These are phyloP conservation scores for Masnerella sp. DNA, from an alignment of 2,888 invertebrate species.

Conservation along the genomic window DNA sequence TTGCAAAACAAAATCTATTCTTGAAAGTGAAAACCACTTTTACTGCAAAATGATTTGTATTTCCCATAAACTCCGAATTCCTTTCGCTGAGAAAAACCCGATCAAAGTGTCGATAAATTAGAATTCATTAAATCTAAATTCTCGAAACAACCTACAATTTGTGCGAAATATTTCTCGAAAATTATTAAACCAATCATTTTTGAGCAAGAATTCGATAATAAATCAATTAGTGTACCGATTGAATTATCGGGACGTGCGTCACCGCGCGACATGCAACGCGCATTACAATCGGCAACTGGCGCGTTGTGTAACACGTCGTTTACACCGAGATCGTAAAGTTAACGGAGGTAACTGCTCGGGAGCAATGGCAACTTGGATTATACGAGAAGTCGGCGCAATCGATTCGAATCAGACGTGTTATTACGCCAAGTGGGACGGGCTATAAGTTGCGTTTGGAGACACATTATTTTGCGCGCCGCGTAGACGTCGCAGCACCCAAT, in stretches of 20 bases:
- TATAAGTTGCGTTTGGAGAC: slow-evolving; percentile 41
- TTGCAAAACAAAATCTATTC: too few species aligned
- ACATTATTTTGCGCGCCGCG: slow-evolving; percentile 40
- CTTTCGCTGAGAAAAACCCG: too few species aligned
- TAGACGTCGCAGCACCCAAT: too few species aligned
- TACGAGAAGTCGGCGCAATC: slow-evolving; percentile 22
- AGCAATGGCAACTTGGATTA: slow-evolving; percentile 30
- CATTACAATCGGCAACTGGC: slow-evolving; percentile 5
- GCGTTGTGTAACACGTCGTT: slow-evolving; percentile 23
- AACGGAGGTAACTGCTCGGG: slow-evolving; percentile 5
- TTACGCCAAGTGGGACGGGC: slow-evolving; percentile 36
- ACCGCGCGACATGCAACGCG: background rate
- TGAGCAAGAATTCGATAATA: background rate
- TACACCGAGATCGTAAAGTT: slow-evolving; percentile 20
- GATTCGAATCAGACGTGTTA: slow-evolving; percentile 40
- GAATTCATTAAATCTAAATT: too few species aligned
- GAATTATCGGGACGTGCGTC: background rate
- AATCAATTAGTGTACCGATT: background rate
- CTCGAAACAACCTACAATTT: too few species aligned
- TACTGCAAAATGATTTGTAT: too few species aligned
- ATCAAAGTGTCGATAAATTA: too few species aligned
- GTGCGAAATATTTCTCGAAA: too few species aligned
- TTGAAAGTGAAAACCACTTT: too few species aligned
- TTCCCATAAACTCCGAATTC: too few species aligned
- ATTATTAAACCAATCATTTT: background rate